Base-by-base conservation (phyloP, 2,888 invertebrate species). In the Xylophagus ater region DNA sequence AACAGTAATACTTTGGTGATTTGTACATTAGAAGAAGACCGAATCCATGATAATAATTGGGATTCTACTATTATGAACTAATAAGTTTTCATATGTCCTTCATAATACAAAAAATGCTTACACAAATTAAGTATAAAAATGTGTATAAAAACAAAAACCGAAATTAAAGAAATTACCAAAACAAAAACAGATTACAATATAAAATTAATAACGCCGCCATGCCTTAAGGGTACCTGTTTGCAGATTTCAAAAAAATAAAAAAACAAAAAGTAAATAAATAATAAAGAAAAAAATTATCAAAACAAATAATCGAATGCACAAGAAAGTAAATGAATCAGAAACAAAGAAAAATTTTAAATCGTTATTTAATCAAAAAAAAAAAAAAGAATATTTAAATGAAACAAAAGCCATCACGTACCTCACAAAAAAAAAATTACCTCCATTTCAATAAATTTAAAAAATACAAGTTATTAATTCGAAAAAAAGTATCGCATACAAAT, bases 211-310 rank as follows among this genome's bases (percentile, higher is more conserved):
- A 43, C 40, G 44, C 45, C 45, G 43, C 40, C 45, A 47, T 47
- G 47, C 47, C 47, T 47, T 47, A 45, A 45, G 43, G 47, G 47
- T 47, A 47, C 47, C 47, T 47, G 47, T 47, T 43, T 44, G 43
- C 43, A 40, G 36, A 43, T 41, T 39, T 38, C 43, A 43, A 43
- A 31, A 34, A 25, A 12, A 19, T 36, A 35, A 18, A 10, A 37
- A 38, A 39, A 15, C 8, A 34, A 38, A 25, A 26, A 21, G 35
- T 21, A 41, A 31, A 17, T 18, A 31, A n/a, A 15, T 29, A 10
- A 18, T n/a, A 31, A 17, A 31, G n/a, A 31, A 4, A 18, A 31
- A 31, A 17, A 31, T 10, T 17, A 18, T n/a, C n/a, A 17, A 17
- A 7, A 17, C 14, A 17, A 17, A 18, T 18, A 31, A 14, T n/a